Percentiles rank a stretch among this genome's conserved stretches.
Evolutionary conservation across 2,888 invertebrate genomes (phyloP).

Genomic region (Drosophila vallismaia): DNA sequence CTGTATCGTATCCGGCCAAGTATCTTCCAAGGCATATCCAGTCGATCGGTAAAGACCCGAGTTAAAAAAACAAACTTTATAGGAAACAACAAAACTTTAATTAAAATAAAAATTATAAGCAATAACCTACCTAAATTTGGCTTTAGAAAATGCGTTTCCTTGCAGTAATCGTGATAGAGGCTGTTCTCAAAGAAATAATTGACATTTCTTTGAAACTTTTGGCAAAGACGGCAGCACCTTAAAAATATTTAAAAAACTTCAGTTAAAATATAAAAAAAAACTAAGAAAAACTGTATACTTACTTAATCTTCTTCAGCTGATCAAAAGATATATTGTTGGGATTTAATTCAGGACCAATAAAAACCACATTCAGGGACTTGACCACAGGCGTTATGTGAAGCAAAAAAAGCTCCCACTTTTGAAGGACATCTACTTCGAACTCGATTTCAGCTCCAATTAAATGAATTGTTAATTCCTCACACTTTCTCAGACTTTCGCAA

Average conservation of each 20-base stretch:
- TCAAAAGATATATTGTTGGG: slow-evolving; percentile 86
- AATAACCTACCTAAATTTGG: slow-evolving; percentile 86
- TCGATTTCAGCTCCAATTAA: slow-evolving; percentile 87
- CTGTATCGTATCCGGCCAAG: slow-evolving; percentile 88
- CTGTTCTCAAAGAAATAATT: slow-evolving; percentile 85
- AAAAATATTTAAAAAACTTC: not conserved
- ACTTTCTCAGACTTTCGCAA: slow-evolving; percentile 64
- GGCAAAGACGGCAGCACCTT: slow-evolving; percentile 86
- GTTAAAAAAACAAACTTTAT: slow-evolving; percentile 88
- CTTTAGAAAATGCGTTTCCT: slow-evolving; percentile 81
- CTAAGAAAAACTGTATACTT: slow-evolving; percentile 39
- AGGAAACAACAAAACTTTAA: slow-evolving; percentile 4
- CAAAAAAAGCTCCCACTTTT: slow-evolving; percentile 89
- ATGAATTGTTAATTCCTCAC: slow-evolving; percentile 78
- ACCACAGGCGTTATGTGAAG: slow-evolving; percentile 87
- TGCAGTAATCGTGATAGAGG: slow-evolving; percentile 85
- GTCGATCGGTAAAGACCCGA: slow-evolving; percentile 89
- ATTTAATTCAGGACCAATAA: slow-evolving; percentile 88
- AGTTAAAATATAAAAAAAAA: not conserved
- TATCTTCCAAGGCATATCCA: slow-evolving; percentile 87
- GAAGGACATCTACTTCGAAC: slow-evolving; percentile 88
- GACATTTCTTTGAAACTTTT: slow-evolving; percentile 84
- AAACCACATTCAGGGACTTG: slow-evolving; percentile 86
- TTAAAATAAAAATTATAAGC: not conserved
- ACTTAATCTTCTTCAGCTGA: slow-evolving; percentile 86